Evolutionary conservation across 2,888 invertebrate genomes (phyloP).

Genomic region (Drosophila greeni): DNA sequence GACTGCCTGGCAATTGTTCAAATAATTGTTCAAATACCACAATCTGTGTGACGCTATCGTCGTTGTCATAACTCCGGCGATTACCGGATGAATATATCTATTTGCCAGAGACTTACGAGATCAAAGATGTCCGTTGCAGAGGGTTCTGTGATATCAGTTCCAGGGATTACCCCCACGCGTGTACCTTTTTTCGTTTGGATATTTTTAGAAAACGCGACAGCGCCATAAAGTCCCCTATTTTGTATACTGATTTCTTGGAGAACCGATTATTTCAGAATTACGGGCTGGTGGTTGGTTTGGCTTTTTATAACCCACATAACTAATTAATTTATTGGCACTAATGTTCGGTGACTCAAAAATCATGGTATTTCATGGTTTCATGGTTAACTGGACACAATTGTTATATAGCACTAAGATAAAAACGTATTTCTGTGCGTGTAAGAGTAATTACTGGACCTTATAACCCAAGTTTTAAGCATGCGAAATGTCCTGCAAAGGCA

Average conservation of each 20-base stretch:
- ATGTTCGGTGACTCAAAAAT: constrained; percentile 28
- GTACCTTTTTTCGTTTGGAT: neutral
- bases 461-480: constrained; percentile 15
- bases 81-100: constrained; percentile 21
- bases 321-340: constrained; percentile 13
- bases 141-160: constrained; percentile 1
- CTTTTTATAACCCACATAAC: constrained; percentile 21
- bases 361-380: constrained; percentile 1
- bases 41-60: constrained; percentile 57
- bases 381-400: constrained; percentile 12
- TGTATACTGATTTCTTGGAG: constrained; percentile 34
- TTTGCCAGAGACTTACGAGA: constrained; percentile 28
- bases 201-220: constrained; percentile 7
- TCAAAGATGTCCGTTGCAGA: constrained; percentile 18
- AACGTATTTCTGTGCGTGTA: neutral
- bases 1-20: constrained; percentile 38
- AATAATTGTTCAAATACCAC: constrained; percentile 56
- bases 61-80: constrained; percentile 29
- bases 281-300: constrained; percentile 14
- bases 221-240: neutral
- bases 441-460: constrained; percentile 4
- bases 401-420: constrained; percentile 24
- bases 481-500: neutral
- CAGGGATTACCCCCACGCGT: constrained; percentile 5
- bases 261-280: constrained; percentile 21